Base-by-base conservation (phyloP, 23 tunicate species). In the Halocynthia roretzi region DNA sequence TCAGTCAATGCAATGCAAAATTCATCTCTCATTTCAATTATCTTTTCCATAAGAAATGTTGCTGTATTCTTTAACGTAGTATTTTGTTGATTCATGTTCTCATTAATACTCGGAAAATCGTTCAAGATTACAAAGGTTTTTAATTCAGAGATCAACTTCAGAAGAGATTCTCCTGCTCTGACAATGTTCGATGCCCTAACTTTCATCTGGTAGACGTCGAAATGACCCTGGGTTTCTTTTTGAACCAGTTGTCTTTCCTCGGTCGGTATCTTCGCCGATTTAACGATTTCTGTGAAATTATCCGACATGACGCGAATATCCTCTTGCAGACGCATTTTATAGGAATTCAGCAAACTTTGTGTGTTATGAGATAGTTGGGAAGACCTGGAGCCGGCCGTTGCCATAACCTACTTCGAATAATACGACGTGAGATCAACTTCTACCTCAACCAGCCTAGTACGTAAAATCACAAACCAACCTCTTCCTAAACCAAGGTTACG, bases 131-230 rank as follows among this genome's bases (percentile, higher is more conserved):
- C 84, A 81, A 91, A 85, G 19, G 97, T 91, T 57, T 91, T 91
- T 50, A 91, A 51, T 48, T 91, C 97, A n/a, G 83, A 81, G 14
- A 86, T 82, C 6, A 91, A 84, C 58, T 82, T 81, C 58, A 84
- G 71, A n/a, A 91, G 71, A 48, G 97, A 85, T 61, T 91, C 90
- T 11, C 90, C 97, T 6, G 97, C 97, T 52, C 97, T 71, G 2
- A 91, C 97, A 23, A 91, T 85, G 53, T 91, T 91, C 19, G 97
- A 90, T 17, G 97, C 86, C 50, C 97, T 54, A 12, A 91, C 97
- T 72, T 88, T 75, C 89, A 84, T 84, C 80, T 88, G 95, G 68
- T 83, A 88, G 67, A 80, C 64, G 75, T 88, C 95, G 74, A 68
- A 88, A 72, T 78, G 72, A 19, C 77, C 80, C 58, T 88, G 95